Evolutionary conservation across 2,113 vertebrate genomes (phyloP).

Genomic region (Oostethus manadensis): DNA sequence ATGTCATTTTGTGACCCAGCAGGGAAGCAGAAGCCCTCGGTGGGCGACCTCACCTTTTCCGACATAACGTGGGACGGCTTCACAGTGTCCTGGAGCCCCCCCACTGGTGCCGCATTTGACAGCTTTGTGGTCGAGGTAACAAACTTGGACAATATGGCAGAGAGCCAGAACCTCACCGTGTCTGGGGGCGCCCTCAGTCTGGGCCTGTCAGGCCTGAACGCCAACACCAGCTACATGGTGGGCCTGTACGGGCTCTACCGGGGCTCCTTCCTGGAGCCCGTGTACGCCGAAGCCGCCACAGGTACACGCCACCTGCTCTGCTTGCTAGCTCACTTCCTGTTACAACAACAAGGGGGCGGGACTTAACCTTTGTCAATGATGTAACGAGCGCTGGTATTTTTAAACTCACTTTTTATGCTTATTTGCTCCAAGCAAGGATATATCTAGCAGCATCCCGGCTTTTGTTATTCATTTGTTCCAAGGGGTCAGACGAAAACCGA

Average conservation of each 20-base stretch:
- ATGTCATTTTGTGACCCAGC: conserved; percentile 37
- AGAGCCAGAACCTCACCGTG: conserved; percentile 73
- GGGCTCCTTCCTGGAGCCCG: conserved; percentile 73
- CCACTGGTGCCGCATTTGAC: conserved; percentile 71
- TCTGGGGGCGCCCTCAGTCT: conserved; percentile 71
- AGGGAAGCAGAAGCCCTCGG: conserved; percentile 74
- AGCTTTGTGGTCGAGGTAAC: conserved; percentile 86
- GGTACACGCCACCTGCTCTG: conserved; percentile 55
- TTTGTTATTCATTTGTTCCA: too few relatives aligned
- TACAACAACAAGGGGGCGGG: neutral
- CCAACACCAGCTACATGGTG: conserved; percentile 78
- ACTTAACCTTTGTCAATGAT: neutral
- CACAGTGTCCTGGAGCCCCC: conserved; percentile 83
- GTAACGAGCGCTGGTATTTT: neutral
- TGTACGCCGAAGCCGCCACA: conserved; percentile 76
- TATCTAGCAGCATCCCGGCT: too few relatives aligned
- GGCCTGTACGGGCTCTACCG: conserved; percentile 77
- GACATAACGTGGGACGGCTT: conserved; percentile 83
- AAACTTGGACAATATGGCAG: conserved; percentile 66
- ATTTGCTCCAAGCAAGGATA: too few relatives aligned
- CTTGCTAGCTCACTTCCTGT: neutral
- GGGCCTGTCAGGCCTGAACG: conserved; percentile 76
- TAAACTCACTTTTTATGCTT: too few relatives aligned
- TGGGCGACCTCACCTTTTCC: conserved; percentile 75
- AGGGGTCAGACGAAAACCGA: too few relatives aligned